Evolutionary conservation across 2,113 vertebrate species (phyloP), one percentile per base, ranked within the genome.

Genomic region (Cavia aperea): DNA sequence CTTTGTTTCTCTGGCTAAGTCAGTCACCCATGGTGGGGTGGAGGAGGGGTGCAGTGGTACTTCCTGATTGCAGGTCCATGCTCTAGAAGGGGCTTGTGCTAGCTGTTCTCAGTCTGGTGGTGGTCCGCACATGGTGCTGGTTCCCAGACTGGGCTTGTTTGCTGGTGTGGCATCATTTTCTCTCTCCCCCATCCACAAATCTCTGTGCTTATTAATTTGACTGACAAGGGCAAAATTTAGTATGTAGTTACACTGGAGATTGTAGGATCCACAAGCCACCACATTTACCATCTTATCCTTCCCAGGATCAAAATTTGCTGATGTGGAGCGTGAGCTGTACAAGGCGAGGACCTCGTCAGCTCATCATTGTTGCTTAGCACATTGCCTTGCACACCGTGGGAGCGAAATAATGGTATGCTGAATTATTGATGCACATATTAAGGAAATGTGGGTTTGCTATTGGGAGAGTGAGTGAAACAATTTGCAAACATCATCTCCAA

Each of bases 391-490:
- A 2, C 1, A 10, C 14, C 85, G 49, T 14, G 19, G 49, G 51
- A 46, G 2, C 7, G n/a, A 68, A 68, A 62, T 33, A 58, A 79
- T 36, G 51, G 43, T 46, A 68, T 89, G 31, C 33, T 89, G 56
- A 93, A 66, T 77, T 70, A 89, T 36, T 73, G 68, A 81, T 83
- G 87, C 4, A 60, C 6, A 4, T 65, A 43, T 43, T 92, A 63
- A 11, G 43, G 78, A 88, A 92, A 72, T 73, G 18, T 49, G 65
- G 77, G 24, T 88, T 94, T 94, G 39, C 56, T 72, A 21, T 85
- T 56, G 51, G 58, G 26, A 60, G 56, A 84, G n/a, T 77, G 58
- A 63, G 66, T 24, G 26, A 36, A 83, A 83, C 1, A 63, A 58
- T 75, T 51, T 36, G 87, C 86, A 92, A 79, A 63, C 14, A 43